A percentile compares a stretch with the other conserved stretches of the same genome.
Conservation (phyloP, 2,113 vertebrate genomes). For the Melanocharis versteri region DNA sequence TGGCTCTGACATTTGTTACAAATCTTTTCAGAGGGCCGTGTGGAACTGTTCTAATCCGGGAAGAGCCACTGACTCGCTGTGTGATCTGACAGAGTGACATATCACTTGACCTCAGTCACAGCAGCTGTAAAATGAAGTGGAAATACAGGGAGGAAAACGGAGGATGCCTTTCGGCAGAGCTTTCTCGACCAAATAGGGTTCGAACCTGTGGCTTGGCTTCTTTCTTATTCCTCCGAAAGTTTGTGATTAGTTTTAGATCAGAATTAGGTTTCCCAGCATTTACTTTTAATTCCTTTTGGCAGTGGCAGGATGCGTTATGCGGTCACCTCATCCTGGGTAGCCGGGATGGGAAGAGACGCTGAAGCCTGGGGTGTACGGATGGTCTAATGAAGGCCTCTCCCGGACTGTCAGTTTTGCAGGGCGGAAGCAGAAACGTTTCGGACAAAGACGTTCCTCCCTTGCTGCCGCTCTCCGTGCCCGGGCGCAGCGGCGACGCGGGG, state of each 20-base stretch:
- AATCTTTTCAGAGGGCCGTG: conserved; percentile 56
- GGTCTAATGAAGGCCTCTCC: neutral
- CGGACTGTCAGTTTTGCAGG: neutral
- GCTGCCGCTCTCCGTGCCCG: rapidly evolving
- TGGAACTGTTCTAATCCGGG: conserved; percentile 62
- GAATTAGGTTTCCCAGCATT: neutral
- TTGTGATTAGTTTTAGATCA: neutral
- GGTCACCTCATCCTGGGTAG: too few species aligned
- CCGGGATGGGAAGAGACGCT: neutral
- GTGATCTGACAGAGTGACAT: conserved; percentile 71
- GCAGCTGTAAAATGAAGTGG: conserved; percentile 49
- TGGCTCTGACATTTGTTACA: conserved; percentile 58
- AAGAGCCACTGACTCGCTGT: conserved; percentile 65
- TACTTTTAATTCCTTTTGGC: neutral
- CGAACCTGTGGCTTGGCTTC: neutral
- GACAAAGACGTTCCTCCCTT: rapidly evolving
- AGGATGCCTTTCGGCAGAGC: neutral
- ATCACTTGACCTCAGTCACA: conserved; percentile 64
- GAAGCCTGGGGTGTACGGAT: rapidly evolving
- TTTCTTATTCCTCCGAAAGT: neutral
- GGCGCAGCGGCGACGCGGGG: neutral
- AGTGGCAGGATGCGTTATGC: rapidly evolving
- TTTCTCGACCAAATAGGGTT: neutral
- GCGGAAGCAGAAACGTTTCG: neutral
- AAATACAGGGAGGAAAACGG: neutral